Conservation (phyloP, 92 coral and sea anemone genomes). For the Phenganax marumi region DNA sequence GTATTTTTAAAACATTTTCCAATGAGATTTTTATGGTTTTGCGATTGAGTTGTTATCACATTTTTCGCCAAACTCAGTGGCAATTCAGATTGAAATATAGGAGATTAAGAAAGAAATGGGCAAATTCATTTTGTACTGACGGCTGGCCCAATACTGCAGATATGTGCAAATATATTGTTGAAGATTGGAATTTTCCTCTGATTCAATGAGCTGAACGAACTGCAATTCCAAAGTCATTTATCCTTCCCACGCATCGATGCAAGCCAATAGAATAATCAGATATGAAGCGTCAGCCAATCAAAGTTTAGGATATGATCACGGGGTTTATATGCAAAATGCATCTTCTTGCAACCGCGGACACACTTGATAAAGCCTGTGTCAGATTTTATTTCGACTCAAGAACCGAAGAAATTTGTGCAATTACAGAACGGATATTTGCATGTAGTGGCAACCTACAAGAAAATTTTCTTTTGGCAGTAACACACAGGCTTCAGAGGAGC, state of each 20-base stretch:
- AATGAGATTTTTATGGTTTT: not conserved
- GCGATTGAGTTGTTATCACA: not conserved
- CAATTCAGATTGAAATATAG: not conserved
- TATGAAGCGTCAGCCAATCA: conserved; percentile 17
- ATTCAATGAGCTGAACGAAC: conserved; percentile 7
- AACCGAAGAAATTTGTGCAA: not conserved
- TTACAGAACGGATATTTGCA: not conserved
- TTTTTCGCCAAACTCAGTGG: not conserved
- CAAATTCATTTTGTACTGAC: not conserved
- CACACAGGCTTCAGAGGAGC: not conserved
- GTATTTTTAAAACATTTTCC: conserved; percentile 6
- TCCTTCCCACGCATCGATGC: conserved; percentile 43
- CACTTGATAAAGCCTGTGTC: conserved; percentile 40
- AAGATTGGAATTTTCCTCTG: conserved; percentile 12
- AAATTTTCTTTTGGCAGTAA: not conserved
- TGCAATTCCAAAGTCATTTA: conserved; percentile 33
- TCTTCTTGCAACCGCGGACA: conserved; percentile 47
- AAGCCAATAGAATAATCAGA: conserved; percentile 28
- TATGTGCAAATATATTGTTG: conserved; percentile 2
- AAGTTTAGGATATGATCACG: conserved; percentile 4
- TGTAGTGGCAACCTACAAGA: conserved; percentile 6
- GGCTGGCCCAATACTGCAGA: conserved; percentile 10
- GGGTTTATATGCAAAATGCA: not conserved
- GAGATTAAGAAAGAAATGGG: not conserved
- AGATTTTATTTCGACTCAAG: not conserved